Conservation (phyloP, 2,888 invertebrate species). For the Pycnomerus fuliginosus region DNA sequence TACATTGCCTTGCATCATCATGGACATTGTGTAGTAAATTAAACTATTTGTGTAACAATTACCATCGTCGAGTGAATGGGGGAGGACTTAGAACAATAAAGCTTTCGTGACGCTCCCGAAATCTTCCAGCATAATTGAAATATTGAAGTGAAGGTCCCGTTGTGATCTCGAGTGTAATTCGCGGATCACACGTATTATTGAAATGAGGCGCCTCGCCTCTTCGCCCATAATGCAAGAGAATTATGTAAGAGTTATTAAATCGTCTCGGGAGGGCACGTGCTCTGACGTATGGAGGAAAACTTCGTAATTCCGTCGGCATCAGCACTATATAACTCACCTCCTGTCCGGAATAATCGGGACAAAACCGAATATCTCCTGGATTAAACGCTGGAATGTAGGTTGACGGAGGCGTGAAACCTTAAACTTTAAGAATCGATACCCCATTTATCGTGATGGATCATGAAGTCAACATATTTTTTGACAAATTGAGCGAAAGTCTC, state of each 20-base stretch:
- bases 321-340: slow-evolving; percentile 16
- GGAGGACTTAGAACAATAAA: slow-evolving; percentile 12
- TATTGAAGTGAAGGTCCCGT: slow-evolving; percentile 19
- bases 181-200: slow-evolving; percentile 23
- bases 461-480: too few relatives aligned
- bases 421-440: too few relatives aligned
- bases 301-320: slow-evolving; percentile 19
- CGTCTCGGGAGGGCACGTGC: slow-evolving; percentile 21
- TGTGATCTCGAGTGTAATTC: slow-evolving; percentile 12
- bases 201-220: slow-evolving; percentile 19
- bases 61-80: slow-evolving; percentile 1
- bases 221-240: slow-evolving; percentile 19
- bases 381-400: too few relatives aligned
- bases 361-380: too few relatives aligned
- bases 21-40: slow-evolving; percentile 21
- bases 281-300: slow-evolving; percentile 11
- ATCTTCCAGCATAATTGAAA: slow-evolving; percentile 20
- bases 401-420: too few relatives aligned
- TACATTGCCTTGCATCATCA: slow-evolving; percentile 15
- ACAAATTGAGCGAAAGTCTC: too few relatives aligned
- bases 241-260: slow-evolving; percentile 26
- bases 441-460: too few relatives aligned
- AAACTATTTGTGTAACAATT: slow-evolving; percentile 25
- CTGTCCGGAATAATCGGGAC: slow-evolving; percentile 11
- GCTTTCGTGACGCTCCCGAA: slow-evolving; percentile 9